Evolutionary conservation across 1,140 invertebrate genomes (phyloP).

Genomic region (Tigriopus japonicus): DNA sequence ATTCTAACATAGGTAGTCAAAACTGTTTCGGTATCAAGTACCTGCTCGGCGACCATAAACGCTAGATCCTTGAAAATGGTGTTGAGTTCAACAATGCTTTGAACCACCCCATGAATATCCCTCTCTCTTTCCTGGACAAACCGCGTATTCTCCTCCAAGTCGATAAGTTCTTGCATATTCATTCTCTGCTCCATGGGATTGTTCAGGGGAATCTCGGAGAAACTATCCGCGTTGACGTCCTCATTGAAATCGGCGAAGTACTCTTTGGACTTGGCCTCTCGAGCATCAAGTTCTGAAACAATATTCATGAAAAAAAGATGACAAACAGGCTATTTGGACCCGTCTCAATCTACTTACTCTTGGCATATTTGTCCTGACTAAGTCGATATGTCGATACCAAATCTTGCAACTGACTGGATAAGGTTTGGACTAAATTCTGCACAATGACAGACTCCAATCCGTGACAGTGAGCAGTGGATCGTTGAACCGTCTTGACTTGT

Average conservation of each 20-base stretch:
- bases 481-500: not conserved
- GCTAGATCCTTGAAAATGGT: conserved; percentile 66
- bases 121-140: conserved; percentile 58
- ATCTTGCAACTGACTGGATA: not conserved
- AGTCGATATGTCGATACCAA: not conserved
- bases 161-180: conserved; percentile 40
- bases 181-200: not conserved
- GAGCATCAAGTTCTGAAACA: not conserved
- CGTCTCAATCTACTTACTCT: too few relatives aligned
- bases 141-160: conserved; percentile 61
- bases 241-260: not conserved
- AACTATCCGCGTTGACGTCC: not conserved
- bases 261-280: not conserved
- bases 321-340: not conserved
- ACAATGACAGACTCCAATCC: not conserved
- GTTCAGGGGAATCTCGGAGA: not conserved
- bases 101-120: conserved; percentile 74
- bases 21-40: too few relatives aligned
- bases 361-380: not conserved
- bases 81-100: conserved; percentile 79
- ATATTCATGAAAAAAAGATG: not conserved
- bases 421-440: not conserved
- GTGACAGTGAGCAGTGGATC: not conserved
- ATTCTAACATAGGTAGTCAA: too few relatives aligned
- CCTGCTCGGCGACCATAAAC: conserved; percentile 41